Evolutionary conservation across 1,140 invertebrate species (phyloP), one percentile per base, ranked within the genome.

Genomic region (Sesamia nonagrioides): DNA sequence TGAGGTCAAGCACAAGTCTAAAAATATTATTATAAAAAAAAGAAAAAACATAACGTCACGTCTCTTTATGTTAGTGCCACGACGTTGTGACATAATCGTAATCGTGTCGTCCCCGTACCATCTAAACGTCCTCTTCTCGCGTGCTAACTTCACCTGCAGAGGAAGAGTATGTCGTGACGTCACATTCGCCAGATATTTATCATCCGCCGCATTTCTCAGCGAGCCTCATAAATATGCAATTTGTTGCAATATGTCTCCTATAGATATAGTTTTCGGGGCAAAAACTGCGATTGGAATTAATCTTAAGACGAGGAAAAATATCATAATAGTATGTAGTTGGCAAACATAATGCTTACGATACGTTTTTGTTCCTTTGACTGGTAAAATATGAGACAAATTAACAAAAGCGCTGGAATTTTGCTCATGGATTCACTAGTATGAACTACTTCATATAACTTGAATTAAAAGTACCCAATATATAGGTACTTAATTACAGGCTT

Each of bases 181-280:
- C 74, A 66, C 74, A 66, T 77, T 61, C 74, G 74, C 60, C 60
- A 54, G 74, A 77, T 68, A 77, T 77, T 66, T 77, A 77, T 77
- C 74, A 77, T 77, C 48, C 74, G 60, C 60, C 40, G 40, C 63
- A 68, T 68, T 68, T 68, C 63, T 68, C 33, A 17, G 48, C 68
- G 48, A 35, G 68, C 48, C 74, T 77, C 74, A 77, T 77, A 77
- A 77, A 66, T 77, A 77, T 77, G 74, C 74, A 77, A 77, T 77
- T 66, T 68, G 61, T 77, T 77, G 74, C 60, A 77, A 77, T 77
- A 77, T 68, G 74, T 61, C 73, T 37, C 42, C 11, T 54, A 33
- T 75, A 75, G 63, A 68, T 61, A 35, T 61, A 37, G 60, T 61
- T 4, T 45, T 6, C 11, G 5, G 8, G 40, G 9, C 11, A 21